These are phyloP conservation scores for Argentina silus DNA, from an alignment of 2,797 vertebrate species.

Conservation along the genomic window DNA sequence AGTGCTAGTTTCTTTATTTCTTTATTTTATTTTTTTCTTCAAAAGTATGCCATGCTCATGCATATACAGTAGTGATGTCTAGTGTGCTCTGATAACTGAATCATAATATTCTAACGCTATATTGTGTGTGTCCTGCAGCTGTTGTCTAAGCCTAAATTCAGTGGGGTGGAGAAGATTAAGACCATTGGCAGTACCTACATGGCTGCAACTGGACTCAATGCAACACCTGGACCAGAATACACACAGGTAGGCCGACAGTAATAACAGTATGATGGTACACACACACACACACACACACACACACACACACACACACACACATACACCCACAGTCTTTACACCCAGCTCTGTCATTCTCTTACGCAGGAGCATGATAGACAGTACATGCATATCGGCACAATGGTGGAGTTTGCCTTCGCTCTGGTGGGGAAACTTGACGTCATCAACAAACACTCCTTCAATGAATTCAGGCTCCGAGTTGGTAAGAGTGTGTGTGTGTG, in stretches of 20 bases:
- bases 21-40: too few species aligned
- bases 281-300: not conserved
- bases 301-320: not conserved
- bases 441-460: slow-evolving; percentile 98
- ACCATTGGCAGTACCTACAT: slow-evolving; percentile 98
- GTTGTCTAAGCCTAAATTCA: slow-evolving; percentile 96
- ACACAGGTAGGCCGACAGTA: slow-evolving; percentile 80
- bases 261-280: too few species aligned
- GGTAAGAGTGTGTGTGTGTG: slow-evolving; percentile 74
- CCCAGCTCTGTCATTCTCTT: not conserved
- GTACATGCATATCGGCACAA: slow-evolving; percentile 95
- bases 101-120: not conserved
- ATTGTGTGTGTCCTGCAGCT: slow-evolving; percentile 73
- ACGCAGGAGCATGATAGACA: slow-evolving; percentile 92
- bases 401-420: slow-evolving; percentile 97
- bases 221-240: slow-evolving; percentile 88
- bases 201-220: slow-evolving; percentile 94
- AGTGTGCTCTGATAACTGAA: too few species aligned
- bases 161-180: slow-evolving; percentile 98
- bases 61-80: too few species aligned
- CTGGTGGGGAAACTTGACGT: slow-evolving; percentile 93
- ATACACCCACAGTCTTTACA: not conserved
- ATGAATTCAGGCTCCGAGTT: slow-evolving; percentile 94
- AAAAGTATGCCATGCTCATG: too few species aligned
- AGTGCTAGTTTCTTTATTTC: too few species aligned